Conservation (phyloP, 2,797 vertebrate species). For the Microctenopoma stevenorrisi region DNA sequence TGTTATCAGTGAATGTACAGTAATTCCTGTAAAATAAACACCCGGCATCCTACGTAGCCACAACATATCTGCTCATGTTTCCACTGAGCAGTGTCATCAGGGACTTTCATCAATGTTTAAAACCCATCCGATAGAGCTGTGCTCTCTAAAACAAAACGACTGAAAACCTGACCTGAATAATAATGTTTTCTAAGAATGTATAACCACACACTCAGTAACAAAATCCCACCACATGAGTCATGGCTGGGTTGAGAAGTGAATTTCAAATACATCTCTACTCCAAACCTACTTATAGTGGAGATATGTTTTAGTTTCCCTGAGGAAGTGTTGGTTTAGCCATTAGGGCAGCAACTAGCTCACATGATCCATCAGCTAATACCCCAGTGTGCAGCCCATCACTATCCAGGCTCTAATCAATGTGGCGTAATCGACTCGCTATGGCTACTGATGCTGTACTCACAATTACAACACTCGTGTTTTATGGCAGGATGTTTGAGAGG, state of each 20-base stretch:
- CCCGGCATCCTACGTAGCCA: background rate
- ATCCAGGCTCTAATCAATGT: background rate
- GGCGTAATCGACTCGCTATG: too few relatives aligned
- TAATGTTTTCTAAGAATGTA: background rate
- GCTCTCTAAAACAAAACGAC: conserved; percentile 5
- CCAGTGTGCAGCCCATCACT: background rate
- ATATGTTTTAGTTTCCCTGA: conserved; percentile 6
- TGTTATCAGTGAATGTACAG: conserved; percentile 6
- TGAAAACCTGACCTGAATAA: conserved; percentile 21
- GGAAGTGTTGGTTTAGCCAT: conserved; percentile 13
- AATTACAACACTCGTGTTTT: too few relatives aligned
- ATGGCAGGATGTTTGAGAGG: too few relatives aligned
- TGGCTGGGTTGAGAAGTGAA: conserved; percentile 9
- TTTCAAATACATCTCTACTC: conserved; percentile 27
- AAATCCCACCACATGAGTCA: background rate
- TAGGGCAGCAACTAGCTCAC: too few relatives aligned
- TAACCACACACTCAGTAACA: background rate
- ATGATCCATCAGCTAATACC: conserved; percentile 28
- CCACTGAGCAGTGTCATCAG: background rate
- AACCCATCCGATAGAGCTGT: background rate
- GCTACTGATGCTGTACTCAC: too few relatives aligned
- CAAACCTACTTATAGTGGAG: conserved; percentile 1
- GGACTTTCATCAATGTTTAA: background rate
- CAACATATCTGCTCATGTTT: background rate
- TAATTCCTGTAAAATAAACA: conserved; percentile 25